phyloP scores from a whole-genome alignment of 2,888 invertebrate genomes.

The Nomada flava region DNA sequence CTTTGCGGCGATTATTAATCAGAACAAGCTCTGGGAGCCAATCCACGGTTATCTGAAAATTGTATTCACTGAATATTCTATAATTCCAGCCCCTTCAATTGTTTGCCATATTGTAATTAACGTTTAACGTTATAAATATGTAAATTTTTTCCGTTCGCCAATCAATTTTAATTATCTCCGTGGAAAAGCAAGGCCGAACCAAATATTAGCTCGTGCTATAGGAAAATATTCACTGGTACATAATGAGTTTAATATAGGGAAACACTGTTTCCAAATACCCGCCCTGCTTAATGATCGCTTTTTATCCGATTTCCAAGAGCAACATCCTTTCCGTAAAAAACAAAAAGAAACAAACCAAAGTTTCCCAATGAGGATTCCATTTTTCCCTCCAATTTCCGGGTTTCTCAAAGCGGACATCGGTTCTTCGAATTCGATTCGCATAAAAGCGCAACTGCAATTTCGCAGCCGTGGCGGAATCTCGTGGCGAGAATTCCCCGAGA shows the following conservation, averaged over 20 bases:
- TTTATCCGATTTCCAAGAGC: background rate
- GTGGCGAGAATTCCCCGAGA: conserved; percentile 53
- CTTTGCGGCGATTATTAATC: conserved; percentile 10
- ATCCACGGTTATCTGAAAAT: background rate
- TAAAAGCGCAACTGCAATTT: conserved; percentile 22
- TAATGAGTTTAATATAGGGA: no score
- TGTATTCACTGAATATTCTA: no score
- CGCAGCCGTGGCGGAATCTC: conserved; percentile 29
- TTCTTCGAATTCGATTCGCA: conserved; percentile 21
- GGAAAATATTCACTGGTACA: no score
- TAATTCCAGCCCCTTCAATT: no score
- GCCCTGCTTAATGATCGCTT: no score
- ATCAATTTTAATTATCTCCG: no score
- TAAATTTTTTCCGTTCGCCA: no score
- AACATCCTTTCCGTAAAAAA: background rate
- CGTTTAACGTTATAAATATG: no score
- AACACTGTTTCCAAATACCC: no score
- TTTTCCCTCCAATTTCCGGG: background rate
- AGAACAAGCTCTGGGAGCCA: background rate
- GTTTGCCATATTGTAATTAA: no score
- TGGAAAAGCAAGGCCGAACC: no score
- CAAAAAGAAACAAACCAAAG: background rate
- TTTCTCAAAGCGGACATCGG: background rate
- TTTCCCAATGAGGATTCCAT: background rate
- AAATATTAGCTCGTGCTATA: no score